Evolutionary conservation across 2,113 vertebrate genomes (phyloP).

Genomic region (Colinus virginianus): DNA sequence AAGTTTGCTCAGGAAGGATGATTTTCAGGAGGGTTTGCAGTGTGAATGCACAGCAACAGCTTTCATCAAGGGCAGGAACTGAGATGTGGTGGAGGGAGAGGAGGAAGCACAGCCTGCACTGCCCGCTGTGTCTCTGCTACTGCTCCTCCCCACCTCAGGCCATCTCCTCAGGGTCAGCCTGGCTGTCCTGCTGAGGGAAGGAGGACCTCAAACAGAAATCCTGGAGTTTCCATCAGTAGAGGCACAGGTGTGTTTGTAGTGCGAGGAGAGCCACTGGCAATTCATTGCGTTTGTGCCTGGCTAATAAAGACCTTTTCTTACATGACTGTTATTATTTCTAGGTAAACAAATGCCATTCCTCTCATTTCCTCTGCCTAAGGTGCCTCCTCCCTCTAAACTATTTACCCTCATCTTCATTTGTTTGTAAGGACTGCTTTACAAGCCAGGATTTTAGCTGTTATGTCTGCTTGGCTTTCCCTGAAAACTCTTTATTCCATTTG

Average conservation of each 20-base stretch:
- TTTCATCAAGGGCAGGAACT: fast-evolving
- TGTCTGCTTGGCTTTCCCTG: neutral
- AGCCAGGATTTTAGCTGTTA: too few relatives aligned
- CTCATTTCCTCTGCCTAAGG: neutral
- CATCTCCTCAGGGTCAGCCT: too few relatives aligned
- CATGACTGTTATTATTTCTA: neutral
- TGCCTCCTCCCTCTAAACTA: neutral
- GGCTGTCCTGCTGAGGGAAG: neutral
- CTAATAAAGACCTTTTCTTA: neutral
- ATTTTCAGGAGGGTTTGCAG: neutral
- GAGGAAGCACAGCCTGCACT: neutral
- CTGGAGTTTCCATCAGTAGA: neutral
- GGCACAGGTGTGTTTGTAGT: neutral
- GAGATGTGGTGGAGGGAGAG: fast-evolving
- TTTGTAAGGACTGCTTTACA: neutral
- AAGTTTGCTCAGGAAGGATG: fast-evolving
- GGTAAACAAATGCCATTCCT: neutral
- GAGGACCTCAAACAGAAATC: neutral
- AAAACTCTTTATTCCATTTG: neutral
- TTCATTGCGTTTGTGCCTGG: too few relatives aligned
- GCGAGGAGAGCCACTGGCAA: too few relatives aligned
- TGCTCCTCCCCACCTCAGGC: fast-evolving
- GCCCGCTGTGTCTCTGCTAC: neutral
- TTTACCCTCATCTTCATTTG: neutral
- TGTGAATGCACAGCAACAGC: neutral